Base-by-base conservation (phyloP, 2,113 vertebrate genomes). In the Colistium nudipinnis region DNA sequence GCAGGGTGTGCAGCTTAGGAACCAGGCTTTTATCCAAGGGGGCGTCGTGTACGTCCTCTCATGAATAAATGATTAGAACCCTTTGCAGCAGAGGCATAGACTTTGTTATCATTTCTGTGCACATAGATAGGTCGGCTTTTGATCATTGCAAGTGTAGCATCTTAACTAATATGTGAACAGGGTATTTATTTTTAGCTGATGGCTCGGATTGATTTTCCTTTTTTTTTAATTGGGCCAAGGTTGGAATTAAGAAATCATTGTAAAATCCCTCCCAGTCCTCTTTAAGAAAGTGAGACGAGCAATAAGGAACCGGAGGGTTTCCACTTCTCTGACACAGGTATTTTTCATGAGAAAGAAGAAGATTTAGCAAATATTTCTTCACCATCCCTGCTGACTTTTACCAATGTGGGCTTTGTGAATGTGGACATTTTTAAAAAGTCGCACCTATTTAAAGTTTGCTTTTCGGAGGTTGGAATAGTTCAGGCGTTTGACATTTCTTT, bases 1-100 rank as follows among this genome's bases (percentile, higher is more conserved):
- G 65, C 45, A 39, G 62, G 30, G 31, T 22, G 43, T 55, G 69
- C 35, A 63, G 16, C 19, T 66, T 48, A 33, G 20, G 72, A 62
- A 47, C 47, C 20, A 16, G 36, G 13, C 65, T 39, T 76, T 57
- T 22, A 31, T 63, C 44, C 63, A 64, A 38, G 3, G 22, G n/a
- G 44, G 20, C 39, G 25, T 16, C 22, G 11, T 62, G 12, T 24
- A 12, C 10, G 16, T 62, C 39, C 36, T 14, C 38, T 39, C 30
- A 17, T 65, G 9, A 47, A 19, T 59, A 33, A 43, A 61, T 61
- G 2, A 27, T 38, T 24, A 24, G 6, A 38, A 49, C 19, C 28
- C 24, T 24, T 19, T n/a, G n/a, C n/a, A n/a, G n/a, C 7, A 33
- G 17, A 28, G 33, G 17, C 35, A 30, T 24, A 17, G 6, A 30